Conservation (phyloP, 2,113 vertebrate genomes). For the Odontophorus gujanensis region DNA sequence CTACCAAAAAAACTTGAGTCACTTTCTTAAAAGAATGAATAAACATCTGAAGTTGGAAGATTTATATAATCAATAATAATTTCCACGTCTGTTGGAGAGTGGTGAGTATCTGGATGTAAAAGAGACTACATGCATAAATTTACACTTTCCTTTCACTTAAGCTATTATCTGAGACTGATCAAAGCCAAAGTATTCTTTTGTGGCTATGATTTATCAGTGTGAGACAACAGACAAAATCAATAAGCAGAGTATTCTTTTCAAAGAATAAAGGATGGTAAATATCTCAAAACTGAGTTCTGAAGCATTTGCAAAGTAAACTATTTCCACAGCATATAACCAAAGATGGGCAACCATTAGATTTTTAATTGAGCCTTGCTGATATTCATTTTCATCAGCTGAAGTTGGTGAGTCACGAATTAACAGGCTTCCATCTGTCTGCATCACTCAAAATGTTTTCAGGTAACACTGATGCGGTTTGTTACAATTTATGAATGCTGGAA, state of each 20-base stretch:
- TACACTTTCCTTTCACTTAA: neutral
- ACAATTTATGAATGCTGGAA: neutral
- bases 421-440: neutral
- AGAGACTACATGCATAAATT: neutral
- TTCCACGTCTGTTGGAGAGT: neutral
- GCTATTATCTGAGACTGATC: neutral
- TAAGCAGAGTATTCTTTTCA: neutral
- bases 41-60: neutral
- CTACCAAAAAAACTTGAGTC: neutral
- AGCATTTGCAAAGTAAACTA: neutral
- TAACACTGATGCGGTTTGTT: neutral
- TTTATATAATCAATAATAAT: neutral
- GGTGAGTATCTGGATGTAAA: neutral
- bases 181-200: neutral
- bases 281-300: neutral
- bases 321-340: neutral
- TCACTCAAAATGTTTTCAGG: neutral
- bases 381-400: neutral
- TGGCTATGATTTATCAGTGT: neutral
- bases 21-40: neutral
- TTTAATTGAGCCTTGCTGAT: neutral
- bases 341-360: neutral
- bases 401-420: neutral
- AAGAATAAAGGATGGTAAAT: neutral
- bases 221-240: neutral